Percentiles rank a stretch among this genome's conserved stretches.
phyloP scores from a whole-genome alignment of 2,888 invertebrate species.

The Celastrina argiolus region DNA sequence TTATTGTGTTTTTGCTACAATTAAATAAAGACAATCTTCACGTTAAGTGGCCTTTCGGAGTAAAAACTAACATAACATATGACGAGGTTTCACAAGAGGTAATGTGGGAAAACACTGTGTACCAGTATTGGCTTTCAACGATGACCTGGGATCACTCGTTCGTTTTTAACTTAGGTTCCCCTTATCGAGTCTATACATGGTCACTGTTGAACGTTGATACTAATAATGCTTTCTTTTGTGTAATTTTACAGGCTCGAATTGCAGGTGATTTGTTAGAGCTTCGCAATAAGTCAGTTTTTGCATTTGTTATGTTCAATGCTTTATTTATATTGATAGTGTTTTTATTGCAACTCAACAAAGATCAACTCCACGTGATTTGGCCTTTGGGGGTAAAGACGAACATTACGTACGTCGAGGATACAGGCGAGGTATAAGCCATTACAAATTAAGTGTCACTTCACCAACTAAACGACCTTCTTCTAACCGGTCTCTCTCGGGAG shows the following conservation, averaged over 20 bases:
- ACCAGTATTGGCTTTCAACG: slow-evolving; percentile 66
- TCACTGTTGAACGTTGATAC: slow-evolving; percentile 77
- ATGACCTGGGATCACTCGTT: slow-evolving; percentile 48
- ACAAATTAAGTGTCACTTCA: slow-evolving; percentile 64
- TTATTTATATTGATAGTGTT: slow-evolving; percentile 99
- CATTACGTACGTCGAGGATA: slow-evolving; percentile 95
- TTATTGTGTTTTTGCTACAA: slow-evolving; percentile 98
- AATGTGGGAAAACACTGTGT: slow-evolving; percentile 77
- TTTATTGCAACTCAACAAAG: slow-evolving; percentile 99
- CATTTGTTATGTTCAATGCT: slow-evolving; percentile 99
- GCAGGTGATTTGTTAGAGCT: slow-evolving; percentile 94
- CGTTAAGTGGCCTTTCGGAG: slow-evolving; percentile 97
- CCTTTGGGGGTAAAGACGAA: slow-evolving; percentile 96
- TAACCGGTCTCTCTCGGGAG: slow-evolving; percentile 73
- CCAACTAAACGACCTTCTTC: slow-evolving; percentile 75
- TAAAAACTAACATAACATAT: slow-evolving; percentile 95
- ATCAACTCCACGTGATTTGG: slow-evolving; percentile 98
- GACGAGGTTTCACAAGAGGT: slow-evolving; percentile 94
- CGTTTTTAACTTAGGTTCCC: not conserved
- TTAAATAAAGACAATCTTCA: slow-evolving; percentile 98
- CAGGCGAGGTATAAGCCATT: slow-evolving; percentile 88
- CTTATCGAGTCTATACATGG: slow-evolving; percentile 55
- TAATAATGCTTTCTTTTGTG: slow-evolving; percentile 64
- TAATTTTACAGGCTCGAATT: slow-evolving; percentile 88
- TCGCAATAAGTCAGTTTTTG: slow-evolving; percentile 97